Percentiles rank a stretch among this genome's conserved stretches.
Evolutionary conservation across 2,888 invertebrate species (phyloP).

Genomic region (Tachina lurida): DNA sequence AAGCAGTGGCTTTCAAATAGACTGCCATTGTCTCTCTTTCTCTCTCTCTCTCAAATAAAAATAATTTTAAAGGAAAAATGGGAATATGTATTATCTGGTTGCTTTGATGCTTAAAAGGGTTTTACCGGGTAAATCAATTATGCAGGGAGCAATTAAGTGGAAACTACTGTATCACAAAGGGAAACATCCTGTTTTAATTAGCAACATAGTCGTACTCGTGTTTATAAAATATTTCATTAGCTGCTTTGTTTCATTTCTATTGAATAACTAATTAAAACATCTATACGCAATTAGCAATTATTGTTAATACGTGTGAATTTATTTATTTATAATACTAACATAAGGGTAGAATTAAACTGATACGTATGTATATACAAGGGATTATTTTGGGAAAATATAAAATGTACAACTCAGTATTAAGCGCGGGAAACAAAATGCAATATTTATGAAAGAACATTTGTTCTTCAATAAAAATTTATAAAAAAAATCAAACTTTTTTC

Average conservation of each 20-base stretch:
- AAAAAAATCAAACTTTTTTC: too few relatives aligned
- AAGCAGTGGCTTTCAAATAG: too few relatives aligned
- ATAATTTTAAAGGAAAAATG: too few relatives aligned
- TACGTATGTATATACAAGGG: too few relatives aligned
- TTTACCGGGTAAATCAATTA: too few relatives aligned
- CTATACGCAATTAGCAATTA: constrained; percentile 68
- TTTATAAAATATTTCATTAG: constrained; percentile 6
- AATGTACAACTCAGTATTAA: not conserved
- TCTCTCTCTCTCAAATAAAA: too few relatives aligned
- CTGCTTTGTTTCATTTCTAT: constrained; percentile 25
- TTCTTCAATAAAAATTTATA: not conserved
- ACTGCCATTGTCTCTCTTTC: too few relatives aligned
- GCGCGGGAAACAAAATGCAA: not conserved
- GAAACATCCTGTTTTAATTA: not conserved
- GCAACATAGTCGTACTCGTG: not conserved
- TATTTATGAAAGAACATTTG: not conserved
- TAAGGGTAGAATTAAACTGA: constrained; percentile 24
- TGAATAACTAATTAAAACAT: constrained; percentile 68
- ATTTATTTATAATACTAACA: constrained; percentile 34
- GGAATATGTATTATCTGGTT: too few relatives aligned
- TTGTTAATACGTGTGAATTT: constrained; percentile 65
- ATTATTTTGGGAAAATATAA: constrained; percentile 4
- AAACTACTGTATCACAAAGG: not conserved
- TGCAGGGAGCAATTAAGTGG: too few relatives aligned
- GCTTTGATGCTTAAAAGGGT: too few relatives aligned